A percentile compares a stretch with the other conserved stretches of the same genome.
phyloP scores from a whole-genome alignment of 2,888 invertebrate species.

The Callinectes sapidus region DNA sequence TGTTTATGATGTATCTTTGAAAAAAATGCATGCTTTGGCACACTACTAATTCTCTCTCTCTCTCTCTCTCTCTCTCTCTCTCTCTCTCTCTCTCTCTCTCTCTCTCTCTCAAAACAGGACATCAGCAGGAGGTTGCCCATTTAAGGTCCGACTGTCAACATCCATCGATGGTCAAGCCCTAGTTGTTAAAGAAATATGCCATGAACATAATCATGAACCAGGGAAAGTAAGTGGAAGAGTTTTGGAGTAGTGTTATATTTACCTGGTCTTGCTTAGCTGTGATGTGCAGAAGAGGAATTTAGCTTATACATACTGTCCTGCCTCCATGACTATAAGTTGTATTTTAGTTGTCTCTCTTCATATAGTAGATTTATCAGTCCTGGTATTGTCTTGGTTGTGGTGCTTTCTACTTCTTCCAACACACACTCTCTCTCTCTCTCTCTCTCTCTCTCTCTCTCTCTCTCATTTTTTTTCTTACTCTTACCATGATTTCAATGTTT shows the following conservation, averaged over 20 bases:
- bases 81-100: slow-evolving; percentile 4
- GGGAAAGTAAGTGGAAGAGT: slow-evolving; percentile 68
- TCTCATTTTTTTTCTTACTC: too few species aligned
- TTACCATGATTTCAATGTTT: too few species aligned
- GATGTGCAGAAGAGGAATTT: background rate
- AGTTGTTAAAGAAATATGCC: slow-evolving; percentile 72
- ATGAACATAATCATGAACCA: slow-evolving; percentile 72
- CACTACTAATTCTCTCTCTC: too few species aligned
- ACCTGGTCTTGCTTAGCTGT: background rate
- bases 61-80: background rate
- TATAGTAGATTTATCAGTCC: too few species aligned
- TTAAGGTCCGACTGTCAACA: slow-evolving; percentile 72
- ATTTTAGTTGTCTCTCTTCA: too few species aligned
- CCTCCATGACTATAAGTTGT: background rate
- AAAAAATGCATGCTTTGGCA: too few species aligned
- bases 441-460: too few species aligned
- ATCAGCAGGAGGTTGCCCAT: slow-evolving; percentile 72
- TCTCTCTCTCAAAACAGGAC: slow-evolving; percentile 56
- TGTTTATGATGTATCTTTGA: too few species aligned
- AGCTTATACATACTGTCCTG: background rate
- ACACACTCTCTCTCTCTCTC: too few species aligned
- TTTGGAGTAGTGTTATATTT: background rate
- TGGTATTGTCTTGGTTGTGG: too few species aligned
- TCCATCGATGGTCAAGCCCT: slow-evolving; percentile 72
- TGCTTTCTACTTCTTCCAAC: too few species aligned